phyloP scores from a whole-genome alignment of 2,888 invertebrate genomes.

The Ochropacha duplaris region DNA sequence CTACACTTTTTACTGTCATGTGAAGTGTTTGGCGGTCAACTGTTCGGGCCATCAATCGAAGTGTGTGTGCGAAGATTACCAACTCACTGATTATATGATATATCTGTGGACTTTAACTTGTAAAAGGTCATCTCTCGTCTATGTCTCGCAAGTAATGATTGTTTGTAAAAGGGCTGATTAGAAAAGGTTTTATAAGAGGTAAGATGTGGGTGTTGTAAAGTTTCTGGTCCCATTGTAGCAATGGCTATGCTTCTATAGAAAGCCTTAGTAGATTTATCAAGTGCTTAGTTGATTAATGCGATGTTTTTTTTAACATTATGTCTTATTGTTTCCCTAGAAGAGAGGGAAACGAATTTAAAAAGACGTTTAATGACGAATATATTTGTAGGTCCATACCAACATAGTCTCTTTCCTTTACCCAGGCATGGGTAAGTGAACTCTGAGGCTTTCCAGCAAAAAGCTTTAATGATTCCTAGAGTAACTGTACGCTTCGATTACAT shows the following conservation, averaged over 20 bases:
- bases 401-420: background rate
- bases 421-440: background rate
- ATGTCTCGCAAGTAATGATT: background rate
- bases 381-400: too few relatives aligned
- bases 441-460: background rate
- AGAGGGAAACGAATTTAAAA: too few relatives aligned
- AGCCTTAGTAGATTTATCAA: background rate
- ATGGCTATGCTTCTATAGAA: background rate
- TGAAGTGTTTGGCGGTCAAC: too few relatives aligned
- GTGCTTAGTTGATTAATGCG: background rate
- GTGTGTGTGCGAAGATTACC: too few relatives aligned
- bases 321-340: too few relatives aligned
- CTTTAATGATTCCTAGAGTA: background rate
- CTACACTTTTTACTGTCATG: too few relatives aligned
- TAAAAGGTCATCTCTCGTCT: background rate
- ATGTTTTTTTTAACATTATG: too few relatives aligned
- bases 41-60: too few relatives aligned
- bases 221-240: background rate
- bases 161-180: background rate
- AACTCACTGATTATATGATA: too few relatives aligned
- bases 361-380: background rate
- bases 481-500: slow-evolving; percentile 1
- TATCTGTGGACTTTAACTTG: background rate
- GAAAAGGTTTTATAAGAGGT: background rate
- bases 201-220: background rate